Base-by-base conservation (phyloP, 2,113 vertebrate genomes). In the Heterocephalus glaber region DNA sequence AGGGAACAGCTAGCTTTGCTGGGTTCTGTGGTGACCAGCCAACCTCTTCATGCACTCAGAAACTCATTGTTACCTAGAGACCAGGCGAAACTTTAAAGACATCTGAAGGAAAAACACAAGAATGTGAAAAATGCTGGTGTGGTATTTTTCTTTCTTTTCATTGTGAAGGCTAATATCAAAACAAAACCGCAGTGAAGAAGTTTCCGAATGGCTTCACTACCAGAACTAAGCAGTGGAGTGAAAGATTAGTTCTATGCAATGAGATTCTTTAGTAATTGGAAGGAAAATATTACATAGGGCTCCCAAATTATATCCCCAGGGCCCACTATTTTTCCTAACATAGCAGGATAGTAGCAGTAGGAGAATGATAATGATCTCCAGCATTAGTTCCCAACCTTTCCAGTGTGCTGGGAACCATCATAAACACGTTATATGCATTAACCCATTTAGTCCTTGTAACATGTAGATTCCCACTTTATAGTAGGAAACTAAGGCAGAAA, bases 1-100 rank as follows among this genome's bases (percentile, higher is more conserved):
- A 94, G 77, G 66, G 86, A 82, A 72, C 77, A 76, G n/a, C 83
- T 88, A 95, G 93, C 28, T 61, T 20, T 52, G 41, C 61, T 56
- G 3, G 41, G 41, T 86, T 89, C 94, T 33, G 0, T 3, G 5
- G 96, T 74, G 76, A 80, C 7, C 35, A 89, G 84, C 61, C 38
- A 38, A 26, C 77, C 52, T 81, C 30, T 44, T 33, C 82, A 24
- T 17, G 9, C 26, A 58, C 80, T 86, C 66, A 68, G 9, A 70
- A 41, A 54, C 44, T 76, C 79, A 44, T 26, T 58, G 52, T 85
- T 56, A 91, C 52, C 49, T 49, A 56, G 94, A 90, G 58, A 35
- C 41, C 58, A 22, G 26, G 9, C 66, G 76, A 80, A 90, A 92
- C 35, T 44, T 58, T 26, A 79, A 19, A 92, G 52, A 49, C 41